Conservation (phyloP, 2,113 vertebrate genomes). For the Ammodytes dubius region DNA sequence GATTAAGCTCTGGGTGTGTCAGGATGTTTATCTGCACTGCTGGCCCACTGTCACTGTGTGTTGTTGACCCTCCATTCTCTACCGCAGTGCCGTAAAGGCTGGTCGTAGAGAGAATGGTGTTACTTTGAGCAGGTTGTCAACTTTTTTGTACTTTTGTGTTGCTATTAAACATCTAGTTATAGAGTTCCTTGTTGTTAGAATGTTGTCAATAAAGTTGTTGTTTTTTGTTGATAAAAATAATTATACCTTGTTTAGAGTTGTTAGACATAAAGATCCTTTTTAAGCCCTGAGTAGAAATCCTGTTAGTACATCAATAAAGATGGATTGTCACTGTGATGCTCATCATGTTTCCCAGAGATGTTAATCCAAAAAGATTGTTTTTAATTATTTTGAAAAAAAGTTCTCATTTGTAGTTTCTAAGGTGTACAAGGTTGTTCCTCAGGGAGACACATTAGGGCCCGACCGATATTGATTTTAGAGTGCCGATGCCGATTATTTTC, state of each 20-base stretch:
- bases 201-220: background rate
- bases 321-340: background rate
- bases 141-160: background rate
- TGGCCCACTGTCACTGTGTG: slow-evolving; percentile 3
- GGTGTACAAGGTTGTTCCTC: background rate
- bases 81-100: background rate
- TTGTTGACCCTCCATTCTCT: slow-evolving; percentile 19
- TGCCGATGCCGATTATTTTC: too few species aligned
- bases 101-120: background rate
- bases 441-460: background rate
- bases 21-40: slow-evolving; percentile 65
- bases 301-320: slow-evolving; percentile 34
- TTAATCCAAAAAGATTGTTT: background rate
- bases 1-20: slow-evolving; percentile 65
- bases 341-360: slow-evolving; percentile 16
- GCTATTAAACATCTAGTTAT: background rate
- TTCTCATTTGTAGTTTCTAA: background rate
- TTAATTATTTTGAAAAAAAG: background rate
- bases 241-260: slow-evolving; percentile 5
- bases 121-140: slow-evolving; percentile 4
- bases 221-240: slow-evolving; percentile 20
- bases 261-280: slow-evolving; percentile 13
- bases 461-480: too few species aligned
- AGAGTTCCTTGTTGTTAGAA: slow-evolving; percentile 3
- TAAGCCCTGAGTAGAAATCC: slow-evolving; percentile 14